phyloP scores from a whole-genome alignment of 2,113 vertebrate genomes.

The Gavia stellata region DNA sequence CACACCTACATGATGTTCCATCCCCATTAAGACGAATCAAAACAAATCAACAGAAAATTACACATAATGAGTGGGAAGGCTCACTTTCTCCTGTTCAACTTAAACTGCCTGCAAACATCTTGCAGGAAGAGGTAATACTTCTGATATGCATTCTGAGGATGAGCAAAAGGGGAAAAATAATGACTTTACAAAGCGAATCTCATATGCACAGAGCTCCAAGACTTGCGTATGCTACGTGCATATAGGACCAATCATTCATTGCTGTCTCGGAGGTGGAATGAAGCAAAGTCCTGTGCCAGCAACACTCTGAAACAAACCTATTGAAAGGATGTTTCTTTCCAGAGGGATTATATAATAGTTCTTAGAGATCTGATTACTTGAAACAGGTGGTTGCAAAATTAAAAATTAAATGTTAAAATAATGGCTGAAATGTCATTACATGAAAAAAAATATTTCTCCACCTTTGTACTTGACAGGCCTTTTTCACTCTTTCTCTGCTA shows the following conservation, averaged over 20 bases:
- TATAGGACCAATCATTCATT: neutral
- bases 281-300: neutral
- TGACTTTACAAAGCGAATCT: neutral
- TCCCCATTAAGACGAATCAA: conserved; percentile 24
- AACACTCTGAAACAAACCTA: neutral
- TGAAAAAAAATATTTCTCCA: neutral
- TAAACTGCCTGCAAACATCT: neutral
- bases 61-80: conserved; percentile 43
- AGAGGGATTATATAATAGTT: neutral
- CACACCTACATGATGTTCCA: conserved; percentile 33
- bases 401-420: neutral
- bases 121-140: neutral
- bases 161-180: neutral
- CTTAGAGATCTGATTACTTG: neutral
- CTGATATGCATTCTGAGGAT: neutral
- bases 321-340: neutral
- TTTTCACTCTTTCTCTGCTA: neutral
- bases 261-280: neutral
- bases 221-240: neutral
- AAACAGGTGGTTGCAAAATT: neutral
- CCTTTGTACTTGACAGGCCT: neutral
- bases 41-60: conserved; percentile 61
- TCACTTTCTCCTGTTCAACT: conserved; percentile 47
- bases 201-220: neutral
- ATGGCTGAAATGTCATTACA: neutral